phyloP scores from a whole-genome alignment of 2,113 vertebrate genomes.

The Eulemur macaco region DNA sequence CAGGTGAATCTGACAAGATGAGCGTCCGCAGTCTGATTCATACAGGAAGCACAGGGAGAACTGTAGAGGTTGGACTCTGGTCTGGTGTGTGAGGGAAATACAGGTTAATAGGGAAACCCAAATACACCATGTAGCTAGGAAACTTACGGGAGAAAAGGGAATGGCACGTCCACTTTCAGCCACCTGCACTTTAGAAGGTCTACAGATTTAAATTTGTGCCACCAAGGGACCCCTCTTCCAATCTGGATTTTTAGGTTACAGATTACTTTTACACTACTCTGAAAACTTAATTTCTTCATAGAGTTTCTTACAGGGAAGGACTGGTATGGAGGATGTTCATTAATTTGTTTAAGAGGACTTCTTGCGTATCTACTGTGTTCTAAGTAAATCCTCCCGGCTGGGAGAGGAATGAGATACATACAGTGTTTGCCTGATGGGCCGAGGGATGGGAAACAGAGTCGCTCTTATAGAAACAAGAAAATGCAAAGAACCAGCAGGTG shows the following conservation, averaged over 20 bases:
- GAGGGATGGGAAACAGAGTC: not conserved
- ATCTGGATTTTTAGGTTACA: not conserved
- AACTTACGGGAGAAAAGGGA: not conserved
- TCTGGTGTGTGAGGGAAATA: not conserved
- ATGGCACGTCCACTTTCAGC: not conserved
- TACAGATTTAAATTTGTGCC: not conserved
- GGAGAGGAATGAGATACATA: too few species aligned
- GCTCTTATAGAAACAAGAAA: not conserved
- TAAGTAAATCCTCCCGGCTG: not conserved
- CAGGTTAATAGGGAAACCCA: constrained; percentile 42
- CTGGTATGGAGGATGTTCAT: not conserved
- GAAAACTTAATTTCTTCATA: not conserved
- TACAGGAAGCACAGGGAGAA: not conserved
- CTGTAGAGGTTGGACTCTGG: not conserved
- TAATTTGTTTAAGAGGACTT: not conserved
- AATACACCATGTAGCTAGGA: not conserved
- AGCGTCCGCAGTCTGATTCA: constrained; percentile 51
- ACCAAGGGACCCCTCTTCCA: not conserved
- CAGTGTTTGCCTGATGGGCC: not conserved
- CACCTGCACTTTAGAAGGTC: not conserved
- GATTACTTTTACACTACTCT: not conserved
- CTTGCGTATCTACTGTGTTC: not conserved
- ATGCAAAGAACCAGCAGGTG: not conserved
- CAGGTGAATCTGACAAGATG: constrained; percentile 57
- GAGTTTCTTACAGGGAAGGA: not conserved